Evolutionary conservation across 1,140 invertebrate genomes (phyloP).

Genomic region (Scaptomyza graminum): DNA sequence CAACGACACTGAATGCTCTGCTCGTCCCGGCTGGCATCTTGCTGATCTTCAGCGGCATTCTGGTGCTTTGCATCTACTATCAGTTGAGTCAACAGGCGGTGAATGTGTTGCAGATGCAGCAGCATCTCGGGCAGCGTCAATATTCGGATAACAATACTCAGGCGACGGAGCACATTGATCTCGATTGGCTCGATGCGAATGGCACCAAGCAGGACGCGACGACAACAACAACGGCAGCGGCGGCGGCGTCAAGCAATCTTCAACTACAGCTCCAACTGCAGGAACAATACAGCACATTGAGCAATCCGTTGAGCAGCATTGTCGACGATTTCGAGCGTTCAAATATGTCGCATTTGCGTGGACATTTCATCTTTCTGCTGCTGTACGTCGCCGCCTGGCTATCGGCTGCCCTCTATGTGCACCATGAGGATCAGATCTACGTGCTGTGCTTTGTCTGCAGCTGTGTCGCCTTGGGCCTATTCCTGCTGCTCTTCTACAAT

Average conservation of each 20-base stretch:
- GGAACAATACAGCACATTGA: conserved; percentile 84
- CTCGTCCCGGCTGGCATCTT: conserved; percentile 91
- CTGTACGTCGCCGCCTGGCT: conserved; percentile 91
- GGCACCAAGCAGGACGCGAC: conserved; percentile 40
- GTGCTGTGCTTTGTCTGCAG: conserved; percentile 90
- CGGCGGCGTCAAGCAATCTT: conserved; percentile 3
- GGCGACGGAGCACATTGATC: conserved; percentile 91
- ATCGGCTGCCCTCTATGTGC: conserved; percentile 86
- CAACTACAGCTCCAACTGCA: conserved; percentile 56
- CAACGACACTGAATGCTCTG: conserved; percentile 91
- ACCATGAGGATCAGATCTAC: conserved; percentile 85
- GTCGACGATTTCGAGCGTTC: conserved; percentile 92
- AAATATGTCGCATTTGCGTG: conserved; percentile 91
- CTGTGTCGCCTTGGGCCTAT: conserved; percentile 89
- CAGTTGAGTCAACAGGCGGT: conserved; percentile 88
- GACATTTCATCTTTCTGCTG: conserved; percentile 90
- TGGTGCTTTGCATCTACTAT: conserved; percentile 91
- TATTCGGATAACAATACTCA: conserved; percentile 92
- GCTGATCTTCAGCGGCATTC: conserved; percentile 88
- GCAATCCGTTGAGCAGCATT: conserved; percentile 88
- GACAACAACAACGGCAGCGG: not conserved
- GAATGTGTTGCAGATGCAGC: conserved; percentile 61
- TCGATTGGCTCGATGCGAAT: conserved; percentile 90
- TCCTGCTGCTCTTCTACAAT: conserved; percentile 94
- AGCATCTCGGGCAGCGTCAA: conserved; percentile 86